Conservation (phyloP, 2,113 vertebrate genomes). For the Anser brachyrhynchus region DNA sequence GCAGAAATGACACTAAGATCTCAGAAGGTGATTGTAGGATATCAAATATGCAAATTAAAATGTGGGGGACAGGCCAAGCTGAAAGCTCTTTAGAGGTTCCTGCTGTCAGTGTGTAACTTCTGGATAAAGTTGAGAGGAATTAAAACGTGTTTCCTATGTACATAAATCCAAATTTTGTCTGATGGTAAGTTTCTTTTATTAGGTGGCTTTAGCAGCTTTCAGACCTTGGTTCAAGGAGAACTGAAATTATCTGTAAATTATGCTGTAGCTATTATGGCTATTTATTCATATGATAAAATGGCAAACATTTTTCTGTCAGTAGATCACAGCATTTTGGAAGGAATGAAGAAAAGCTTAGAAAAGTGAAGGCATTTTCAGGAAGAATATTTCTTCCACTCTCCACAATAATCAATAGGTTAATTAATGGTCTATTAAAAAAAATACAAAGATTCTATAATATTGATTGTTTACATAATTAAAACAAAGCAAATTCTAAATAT, state of each 20-base stretch:
- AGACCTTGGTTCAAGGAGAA: constrained; percentile 55
- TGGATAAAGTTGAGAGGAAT: constrained; percentile 39
- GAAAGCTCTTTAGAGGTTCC: constrained; percentile 29
- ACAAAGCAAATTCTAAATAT: constrained; percentile 61
- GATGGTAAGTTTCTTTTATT: background rate
- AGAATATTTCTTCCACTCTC: constrained; percentile 34
- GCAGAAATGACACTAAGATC: constrained; percentile 20
- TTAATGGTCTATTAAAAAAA: constrained; percentile 56
- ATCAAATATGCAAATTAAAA: constrained; percentile 31
- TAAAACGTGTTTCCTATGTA: constrained; percentile 18
- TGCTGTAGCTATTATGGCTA: constrained; percentile 31
- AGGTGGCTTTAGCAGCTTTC: constrained; percentile 8
- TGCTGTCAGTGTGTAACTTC: constrained; percentile 23
- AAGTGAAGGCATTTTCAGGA: constrained; percentile 16
- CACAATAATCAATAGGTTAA: constrained; percentile 47
- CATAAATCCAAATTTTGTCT: constrained; percentile 24
- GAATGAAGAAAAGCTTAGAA: constrained; percentile 18
- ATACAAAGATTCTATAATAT: constrained; percentile 42
- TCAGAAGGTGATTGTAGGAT: background rate
- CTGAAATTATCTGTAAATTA: constrained; percentile 47
- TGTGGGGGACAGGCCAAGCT: background rate
- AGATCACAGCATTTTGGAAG: constrained; percentile 13
- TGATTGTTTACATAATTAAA: constrained; percentile 69
- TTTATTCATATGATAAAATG: constrained; percentile 46
- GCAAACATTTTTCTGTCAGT: constrained; percentile 29